These are phyloP conservation scores for Conchocele bisecta DNA, from an alignment of 2,888 invertebrate genomes.

Conservation along the genomic window DNA sequence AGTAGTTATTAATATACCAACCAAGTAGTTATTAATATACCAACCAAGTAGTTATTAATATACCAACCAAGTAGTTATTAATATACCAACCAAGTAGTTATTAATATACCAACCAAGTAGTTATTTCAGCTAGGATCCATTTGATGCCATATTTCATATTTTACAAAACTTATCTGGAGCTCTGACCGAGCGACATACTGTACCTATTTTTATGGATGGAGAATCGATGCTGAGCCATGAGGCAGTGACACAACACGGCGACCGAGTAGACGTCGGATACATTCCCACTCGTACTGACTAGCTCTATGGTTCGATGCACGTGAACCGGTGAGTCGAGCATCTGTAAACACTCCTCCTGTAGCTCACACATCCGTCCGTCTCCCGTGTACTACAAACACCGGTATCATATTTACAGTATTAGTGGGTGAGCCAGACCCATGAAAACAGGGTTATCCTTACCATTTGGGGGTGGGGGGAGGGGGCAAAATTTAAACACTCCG, in stretches of 20 bases:
- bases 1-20: too few species aligned
- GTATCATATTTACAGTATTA: too few species aligned
- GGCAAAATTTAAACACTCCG: conserved; percentile 87
- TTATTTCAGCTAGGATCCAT: background rate
- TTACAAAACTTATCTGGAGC: background rate
- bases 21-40: too few species aligned
- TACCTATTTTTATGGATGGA: conserved; percentile 94
- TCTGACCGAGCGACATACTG: conserved; percentile 29
- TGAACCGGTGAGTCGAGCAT: conserved; percentile 87
- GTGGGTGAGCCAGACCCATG: too few species aligned
- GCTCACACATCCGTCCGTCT: conserved; percentile 49
- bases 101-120: too few species aligned
- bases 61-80: too few species aligned
- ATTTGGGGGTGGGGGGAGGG: too few species aligned
- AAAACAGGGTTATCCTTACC: too few species aligned
- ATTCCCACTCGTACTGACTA: conserved; percentile 82
- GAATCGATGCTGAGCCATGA: conserved; percentile 91
- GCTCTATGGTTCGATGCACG: conserved; percentile 85
- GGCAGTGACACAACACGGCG: conserved; percentile 91
- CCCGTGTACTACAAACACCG: conserved; percentile 25
- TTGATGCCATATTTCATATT: background rate
- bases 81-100: too few species aligned
- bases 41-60: too few species aligned
- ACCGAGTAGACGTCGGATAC: conserved; percentile 86
- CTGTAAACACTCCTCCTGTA: conserved; percentile 85